Evolutionary conservation across 2,113 vertebrate species (phyloP), one percentile per base, ranked within the genome.

Genomic region (Pycnonotus jocosus): DNA sequence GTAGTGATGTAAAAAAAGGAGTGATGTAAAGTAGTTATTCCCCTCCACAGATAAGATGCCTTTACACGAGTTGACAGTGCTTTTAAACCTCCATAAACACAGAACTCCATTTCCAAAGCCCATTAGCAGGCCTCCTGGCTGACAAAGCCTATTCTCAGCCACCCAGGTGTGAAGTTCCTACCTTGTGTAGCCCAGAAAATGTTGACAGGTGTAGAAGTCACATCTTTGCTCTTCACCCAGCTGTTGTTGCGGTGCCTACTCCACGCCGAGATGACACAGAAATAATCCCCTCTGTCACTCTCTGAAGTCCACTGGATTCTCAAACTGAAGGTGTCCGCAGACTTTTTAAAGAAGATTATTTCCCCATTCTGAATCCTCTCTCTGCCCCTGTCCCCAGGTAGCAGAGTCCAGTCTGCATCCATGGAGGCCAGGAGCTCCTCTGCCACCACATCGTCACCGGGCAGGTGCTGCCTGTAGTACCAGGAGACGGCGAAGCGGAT

Each of bases 301-400:
- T 99, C 98, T 57, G 98, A 97, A 20, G 99, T 98, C 93, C 98
- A 99, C 61, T 99, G 98, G 90, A 99, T 98, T 28, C 98, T 98
- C 88, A 99, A 98, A 51, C 94, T 99, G 96, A 99, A 99, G 0
- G 97, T 98, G 96, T 98, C 88, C 9, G 86, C 92, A 31, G 96
- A 95, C 58, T 96, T 97, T 72, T 98, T 98, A n/a, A 56, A 98
- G 54, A 99, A 97, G 54, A 98, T 97, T 14, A 99, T 94, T 76
- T 95, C 97, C 9, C 99, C 99, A 0, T 97, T 98, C 81, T 96
- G 97, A 94, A 98, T 94, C 47, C 98, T 90, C 17, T 98, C 98
- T 22, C 88, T 96, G 90, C 98, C 99, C 73, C 82, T 94, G 18
- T 98, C 80, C 14, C 97, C 98, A 0, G 92, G 96, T 7, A 97